Percentiles rank a stretch among this genome's conserved stretches.
Conservation (phyloP, 2,113 vertebrate species). For the Xenopus borealis region DNA sequence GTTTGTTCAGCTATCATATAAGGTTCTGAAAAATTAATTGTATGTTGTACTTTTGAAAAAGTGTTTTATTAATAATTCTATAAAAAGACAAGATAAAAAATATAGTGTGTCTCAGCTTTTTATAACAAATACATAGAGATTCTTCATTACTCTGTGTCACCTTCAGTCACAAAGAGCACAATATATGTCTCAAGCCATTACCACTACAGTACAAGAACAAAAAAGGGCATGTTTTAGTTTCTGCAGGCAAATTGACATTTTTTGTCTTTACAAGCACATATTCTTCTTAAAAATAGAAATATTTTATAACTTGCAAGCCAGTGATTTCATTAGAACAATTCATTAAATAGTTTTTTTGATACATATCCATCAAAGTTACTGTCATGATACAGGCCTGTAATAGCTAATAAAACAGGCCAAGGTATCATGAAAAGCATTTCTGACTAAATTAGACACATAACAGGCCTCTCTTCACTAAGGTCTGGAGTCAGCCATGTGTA, state of each 20-base stretch:
- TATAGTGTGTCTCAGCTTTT: constrained; percentile 10
- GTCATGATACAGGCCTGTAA: too few species aligned
- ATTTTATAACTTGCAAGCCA: not conserved
- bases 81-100: constrained; percentile 12
- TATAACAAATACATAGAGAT: constrained; percentile 1
- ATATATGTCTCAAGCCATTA: constrained; percentile 17
- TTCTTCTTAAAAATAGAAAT: too few species aligned
- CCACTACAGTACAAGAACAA: not conserved
- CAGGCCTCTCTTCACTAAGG: too few species aligned
- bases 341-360: too few species aligned
- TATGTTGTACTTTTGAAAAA: constrained; percentile 6
- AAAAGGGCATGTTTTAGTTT: not conserved
- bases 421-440: too few species aligned
- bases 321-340: too few species aligned
- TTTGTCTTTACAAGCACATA: not conserved
- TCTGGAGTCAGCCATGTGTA: too few species aligned
- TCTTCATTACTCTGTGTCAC: not conserved
- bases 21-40: not conserved
- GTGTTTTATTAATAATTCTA: constrained; percentile 14
- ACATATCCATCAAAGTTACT: too few species aligned
- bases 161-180: not conserved
- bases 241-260: not conserved
- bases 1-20: too few species aligned
- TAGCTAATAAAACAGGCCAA: too few species aligned
- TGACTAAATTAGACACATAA: too few species aligned